These are phyloP conservation scores for Argentina silus DNA, from an alignment of 2,797 vertebrate species.

Conservation along the genomic window DNA sequence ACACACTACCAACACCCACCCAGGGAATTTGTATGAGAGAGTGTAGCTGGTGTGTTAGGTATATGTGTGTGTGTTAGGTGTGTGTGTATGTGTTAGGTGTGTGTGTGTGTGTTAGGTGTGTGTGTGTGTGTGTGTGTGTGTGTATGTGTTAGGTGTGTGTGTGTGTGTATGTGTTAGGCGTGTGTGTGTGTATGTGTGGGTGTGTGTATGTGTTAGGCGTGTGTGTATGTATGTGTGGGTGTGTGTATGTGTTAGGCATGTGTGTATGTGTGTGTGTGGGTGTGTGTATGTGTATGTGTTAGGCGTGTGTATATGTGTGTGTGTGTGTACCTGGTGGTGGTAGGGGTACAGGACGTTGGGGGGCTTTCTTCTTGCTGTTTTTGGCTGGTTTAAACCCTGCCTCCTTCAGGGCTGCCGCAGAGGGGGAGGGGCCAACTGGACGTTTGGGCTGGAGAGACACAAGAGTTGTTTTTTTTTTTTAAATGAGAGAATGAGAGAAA, in stretches of 20 bases:
- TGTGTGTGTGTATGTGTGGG: constrained; percentile 56
- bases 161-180: constrained; percentile 56
- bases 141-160: neutral
- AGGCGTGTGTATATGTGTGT: constrained; percentile 71
- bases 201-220: constrained; percentile 1
- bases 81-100: too few relatives aligned
- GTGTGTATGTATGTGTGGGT: too few relatives aligned
- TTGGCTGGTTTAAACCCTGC: constrained; percentile 76
- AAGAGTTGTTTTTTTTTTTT: too few relatives aligned
- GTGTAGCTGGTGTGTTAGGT: too few relatives aligned
- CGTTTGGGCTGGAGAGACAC: constrained; percentile 53
- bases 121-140: neutral
- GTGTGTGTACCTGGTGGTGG: constrained; percentile 72
- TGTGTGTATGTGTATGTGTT: constrained; percentile 2
- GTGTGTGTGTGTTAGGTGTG: too few relatives aligned
- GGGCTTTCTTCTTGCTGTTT: constrained; percentile 63
- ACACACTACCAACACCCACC: too few relatives aligned
- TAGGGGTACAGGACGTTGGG: constrained; percentile 54
- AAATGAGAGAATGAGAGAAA: too few relatives aligned
- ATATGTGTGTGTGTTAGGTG: too few relatives aligned
- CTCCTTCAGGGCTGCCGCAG: constrained; percentile 53
- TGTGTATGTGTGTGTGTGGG: neutral
- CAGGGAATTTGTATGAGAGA: too few relatives aligned
- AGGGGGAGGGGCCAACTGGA: constrained; percentile 38
- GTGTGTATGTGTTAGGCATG: too few relatives aligned